Percentiles rank a stretch among this genome's conserved stretches.
These are phyloP conservation scores for Coremacera marginata DNA, from an alignment of 2,888 invertebrate species.

Conservation along the genomic window DNA sequence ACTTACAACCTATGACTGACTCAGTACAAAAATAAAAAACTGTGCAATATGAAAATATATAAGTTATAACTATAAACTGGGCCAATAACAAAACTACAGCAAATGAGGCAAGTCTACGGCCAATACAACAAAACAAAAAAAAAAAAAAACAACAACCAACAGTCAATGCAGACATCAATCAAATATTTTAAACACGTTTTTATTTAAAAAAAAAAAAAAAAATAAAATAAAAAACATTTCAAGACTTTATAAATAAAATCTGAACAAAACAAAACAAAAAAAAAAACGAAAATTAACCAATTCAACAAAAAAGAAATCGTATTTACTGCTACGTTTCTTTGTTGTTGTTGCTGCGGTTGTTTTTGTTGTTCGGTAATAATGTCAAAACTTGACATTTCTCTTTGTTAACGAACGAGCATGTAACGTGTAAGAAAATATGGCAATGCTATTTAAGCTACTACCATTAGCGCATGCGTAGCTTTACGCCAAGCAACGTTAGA, in stretches of 20 bases:
- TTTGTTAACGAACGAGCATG: neutral
- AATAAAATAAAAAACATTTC: neutral
- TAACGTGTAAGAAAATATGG: neutral
- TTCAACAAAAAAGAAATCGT: slow-evolving; percentile 17
- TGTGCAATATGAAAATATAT: neutral
- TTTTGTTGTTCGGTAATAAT: neutral
- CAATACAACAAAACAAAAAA: slow-evolving; percentile 3
- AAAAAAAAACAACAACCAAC: neutral
- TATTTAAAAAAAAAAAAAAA: neutral
- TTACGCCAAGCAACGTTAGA: neutral
- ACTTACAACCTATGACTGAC: too few species aligned
- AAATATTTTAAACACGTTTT: slow-evolving; percentile 28
- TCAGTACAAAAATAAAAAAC: too few species aligned
- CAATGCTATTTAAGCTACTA: neutral
- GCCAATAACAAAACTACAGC: slow-evolving; percentile 7
- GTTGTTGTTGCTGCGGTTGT: neutral
- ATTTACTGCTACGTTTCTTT: neutral
- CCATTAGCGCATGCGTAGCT: neutral
- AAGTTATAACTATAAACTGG: neutral
- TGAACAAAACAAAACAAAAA: neutral
- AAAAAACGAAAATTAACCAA: neutral
- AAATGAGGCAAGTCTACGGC: too few species aligned
- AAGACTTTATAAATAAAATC: neutral
- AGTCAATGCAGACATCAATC: slow-evolving; percentile 8
- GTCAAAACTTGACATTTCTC: neutral